Percentiles rank a stretch among this genome's conserved stretches.
Evolutionary conservation across 2,888 invertebrate genomes (phyloP).

Genomic region (Actias luna): DNA sequence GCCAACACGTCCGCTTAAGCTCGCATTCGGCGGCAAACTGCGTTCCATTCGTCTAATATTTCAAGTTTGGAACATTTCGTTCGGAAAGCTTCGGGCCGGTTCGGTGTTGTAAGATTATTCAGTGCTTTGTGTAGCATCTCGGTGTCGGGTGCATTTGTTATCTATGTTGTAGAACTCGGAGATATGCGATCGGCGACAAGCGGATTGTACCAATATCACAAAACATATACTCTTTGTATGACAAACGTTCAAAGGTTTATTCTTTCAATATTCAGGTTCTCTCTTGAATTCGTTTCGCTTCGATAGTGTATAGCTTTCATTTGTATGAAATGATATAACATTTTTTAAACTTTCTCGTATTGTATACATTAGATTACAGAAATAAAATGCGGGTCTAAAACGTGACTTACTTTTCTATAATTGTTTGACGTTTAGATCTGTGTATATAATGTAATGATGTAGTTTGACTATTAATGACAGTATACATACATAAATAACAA

Average conservation of each 20-base stretch:
- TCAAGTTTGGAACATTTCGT: conserved; percentile 45
- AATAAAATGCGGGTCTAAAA: too few species aligned
- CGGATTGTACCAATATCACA: conserved; percentile 29
- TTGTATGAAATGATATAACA: not conserved
- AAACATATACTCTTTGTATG: conserved; percentile 22
- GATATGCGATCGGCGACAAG: conserved; percentile 28
- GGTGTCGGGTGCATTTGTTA: conserved; percentile 34
- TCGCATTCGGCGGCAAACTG: conserved; percentile 51
- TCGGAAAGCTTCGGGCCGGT: conserved; percentile 46
- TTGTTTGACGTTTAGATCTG: too few species aligned
- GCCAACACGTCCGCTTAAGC: conserved; percentile 36
- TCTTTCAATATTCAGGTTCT: conserved; percentile 16
- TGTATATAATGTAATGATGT: too few species aligned
- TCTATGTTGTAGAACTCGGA: conserved; percentile 31
- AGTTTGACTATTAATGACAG: too few species aligned
- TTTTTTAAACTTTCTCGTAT: too few species aligned
- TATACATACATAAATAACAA: too few species aligned
- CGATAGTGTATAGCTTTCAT: not conserved
- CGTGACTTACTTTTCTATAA: too few species aligned
- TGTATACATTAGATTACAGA: too few species aligned
- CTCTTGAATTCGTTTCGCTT: conserved; percentile 9
- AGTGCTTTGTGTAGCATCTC: conserved; percentile 35
- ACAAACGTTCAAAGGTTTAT: conserved; percentile 16
- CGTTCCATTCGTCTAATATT: conserved; percentile 37
- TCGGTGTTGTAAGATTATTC: conserved; percentile 42